Percentiles rank a stretch among this genome's conserved stretches.
phyloP scores from a whole-genome alignment of 2,888 invertebrate species.

The Aelia acuminata region DNA sequence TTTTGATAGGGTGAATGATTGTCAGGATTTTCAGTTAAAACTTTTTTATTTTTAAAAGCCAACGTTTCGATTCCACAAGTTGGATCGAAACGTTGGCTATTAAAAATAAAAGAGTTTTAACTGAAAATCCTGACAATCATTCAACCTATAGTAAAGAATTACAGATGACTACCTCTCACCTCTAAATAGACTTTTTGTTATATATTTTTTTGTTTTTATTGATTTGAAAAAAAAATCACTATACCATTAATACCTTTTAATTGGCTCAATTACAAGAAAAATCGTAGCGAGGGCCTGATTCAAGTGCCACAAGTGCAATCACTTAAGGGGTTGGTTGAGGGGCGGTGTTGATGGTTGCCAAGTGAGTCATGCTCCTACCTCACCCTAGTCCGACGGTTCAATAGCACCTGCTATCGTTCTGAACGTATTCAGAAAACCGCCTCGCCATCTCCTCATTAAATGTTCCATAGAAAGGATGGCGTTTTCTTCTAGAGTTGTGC shows the following conservation, averaged over 20 bases:
- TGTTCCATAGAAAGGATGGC: not conserved
- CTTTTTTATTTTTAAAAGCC: no score
- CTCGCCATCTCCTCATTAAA: not conserved
- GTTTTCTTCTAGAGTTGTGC: not conserved
- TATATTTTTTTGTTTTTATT: not conserved
- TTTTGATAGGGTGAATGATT: no score
- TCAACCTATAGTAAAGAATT: no score
- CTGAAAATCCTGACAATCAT: no score
- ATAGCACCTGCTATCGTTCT: conserved; percentile 15
- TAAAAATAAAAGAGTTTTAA: no score
- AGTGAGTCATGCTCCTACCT: conserved; percentile 19
- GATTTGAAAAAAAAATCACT: not conserved
- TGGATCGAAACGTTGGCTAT: no score
- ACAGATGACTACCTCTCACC: no score
- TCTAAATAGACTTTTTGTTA: no score
- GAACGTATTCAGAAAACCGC: not conserved
- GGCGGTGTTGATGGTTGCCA: not conserved
- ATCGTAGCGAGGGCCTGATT: not conserved
- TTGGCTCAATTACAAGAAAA: not conserved
- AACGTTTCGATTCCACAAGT: no score
- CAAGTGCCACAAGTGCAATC: not conserved
- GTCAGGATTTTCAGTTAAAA: no score
- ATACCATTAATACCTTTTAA: not conserved
- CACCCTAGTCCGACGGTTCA: conserved; percentile 15
- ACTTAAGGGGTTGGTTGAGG: not conserved